phyloP scores from a whole-genome alignment of 2,888 invertebrate genomes.

The Trisateles emortualis region DNA sequence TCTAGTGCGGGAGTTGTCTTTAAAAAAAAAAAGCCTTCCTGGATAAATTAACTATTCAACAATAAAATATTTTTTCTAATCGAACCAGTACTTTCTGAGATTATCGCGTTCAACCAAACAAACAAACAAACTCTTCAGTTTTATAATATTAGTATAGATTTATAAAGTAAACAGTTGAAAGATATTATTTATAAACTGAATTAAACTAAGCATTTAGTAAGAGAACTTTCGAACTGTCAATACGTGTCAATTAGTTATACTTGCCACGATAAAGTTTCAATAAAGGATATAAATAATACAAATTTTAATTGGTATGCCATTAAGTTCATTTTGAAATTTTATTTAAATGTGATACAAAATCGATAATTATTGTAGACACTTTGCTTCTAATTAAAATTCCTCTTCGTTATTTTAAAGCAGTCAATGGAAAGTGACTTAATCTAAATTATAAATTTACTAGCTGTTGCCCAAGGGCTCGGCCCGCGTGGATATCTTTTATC shows the following conservation, averaged over 20 bases:
- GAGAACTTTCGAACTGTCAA: conserved; percentile 1
- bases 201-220: conserved; percentile 3
- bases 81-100: too few species aligned
- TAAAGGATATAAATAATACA: conserved; percentile 13
- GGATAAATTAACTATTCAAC: too few species aligned
- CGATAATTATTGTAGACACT: background rate
- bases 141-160: conserved; percentile 10
- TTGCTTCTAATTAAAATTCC: background rate
- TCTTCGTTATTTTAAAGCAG: background rate
- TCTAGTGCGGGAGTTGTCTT: too few species aligned
- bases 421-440: background rate
- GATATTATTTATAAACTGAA: conserved; percentile 9
- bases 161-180: background rate
- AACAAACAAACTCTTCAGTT: too few species aligned
- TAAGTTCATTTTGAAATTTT: background rate
- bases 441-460: too few species aligned
- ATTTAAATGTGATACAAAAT: background rate
- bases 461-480: too few species aligned
- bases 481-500: too few species aligned
- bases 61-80: too few species aligned
- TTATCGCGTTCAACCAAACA: too few species aligned
- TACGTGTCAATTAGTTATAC: conserved; percentile 11
- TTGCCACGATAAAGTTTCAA: conserved; percentile 8
- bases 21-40: too few species aligned
- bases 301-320: conserved; percentile 5